Conservation (phyloP, 2,797 vertebrate genomes). For the Oreonectes daqikongensis region DNA sequence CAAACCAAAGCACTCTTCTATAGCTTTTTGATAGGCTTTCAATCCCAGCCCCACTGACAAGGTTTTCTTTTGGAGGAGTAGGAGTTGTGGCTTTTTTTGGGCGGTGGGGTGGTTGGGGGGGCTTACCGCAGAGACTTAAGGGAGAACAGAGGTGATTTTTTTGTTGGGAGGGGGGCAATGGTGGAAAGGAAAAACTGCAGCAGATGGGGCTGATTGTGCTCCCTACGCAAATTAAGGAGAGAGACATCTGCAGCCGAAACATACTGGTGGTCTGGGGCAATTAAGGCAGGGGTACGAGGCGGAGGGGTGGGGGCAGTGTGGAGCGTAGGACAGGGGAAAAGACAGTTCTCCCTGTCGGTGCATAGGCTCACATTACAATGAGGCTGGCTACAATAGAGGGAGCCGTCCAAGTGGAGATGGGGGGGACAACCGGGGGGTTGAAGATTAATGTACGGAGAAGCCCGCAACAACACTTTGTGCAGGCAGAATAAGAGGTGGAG, state of each 20-base stretch:
- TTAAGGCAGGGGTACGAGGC: conserved; percentile 80
- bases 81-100: conserved; percentile 61
- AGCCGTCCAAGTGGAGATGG: conserved; percentile 59
- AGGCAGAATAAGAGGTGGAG: conserved; percentile 61
- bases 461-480: conserved; percentile 60
- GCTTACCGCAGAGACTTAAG: conserved; percentile 73
- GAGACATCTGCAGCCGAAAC: conserved; percentile 96
- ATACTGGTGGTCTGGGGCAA: conserved; percentile 91
- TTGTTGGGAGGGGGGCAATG: conserved; percentile 42
- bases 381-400: conserved; percentile 62
- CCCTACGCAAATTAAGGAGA: conserved; percentile 92
- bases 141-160: conserved; percentile 69
- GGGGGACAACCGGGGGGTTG: conserved; percentile 40
- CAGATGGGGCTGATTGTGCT: conserved; percentile 98
- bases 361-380: conserved; percentile 73
- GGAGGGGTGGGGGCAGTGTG: conserved; percentile 64
- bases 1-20: conserved; percentile 97
- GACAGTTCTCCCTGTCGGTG: conserved; percentile 67
- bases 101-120: conserved; percentile 57
- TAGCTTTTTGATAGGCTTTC: conserved; percentile 99
- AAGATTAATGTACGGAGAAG: conserved; percentile 68
- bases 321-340: conserved; percentile 58
- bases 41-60: conserved; percentile 92
- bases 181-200: conserved; percentile 90
- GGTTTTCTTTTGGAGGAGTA: conserved; percentile 69